Percentiles rank a stretch among this genome's conserved stretches.
These are phyloP conservation scores for Ophthalmolycus amberensis DNA, from an alignment of 2,113 vertebrate genomes.

Conservation along the genomic window DNA sequence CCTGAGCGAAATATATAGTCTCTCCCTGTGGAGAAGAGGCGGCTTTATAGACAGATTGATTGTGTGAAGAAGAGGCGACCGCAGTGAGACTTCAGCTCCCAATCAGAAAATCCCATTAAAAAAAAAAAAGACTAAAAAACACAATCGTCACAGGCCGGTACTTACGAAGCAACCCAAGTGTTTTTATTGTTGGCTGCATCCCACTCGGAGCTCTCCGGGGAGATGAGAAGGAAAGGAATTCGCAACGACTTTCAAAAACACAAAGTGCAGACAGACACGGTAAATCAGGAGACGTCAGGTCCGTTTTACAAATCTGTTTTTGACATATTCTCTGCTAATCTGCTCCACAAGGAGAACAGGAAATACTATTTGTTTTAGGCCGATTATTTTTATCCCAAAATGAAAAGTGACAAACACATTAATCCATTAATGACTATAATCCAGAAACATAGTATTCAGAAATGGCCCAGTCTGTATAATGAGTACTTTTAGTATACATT, in stretches of 20 bases:
- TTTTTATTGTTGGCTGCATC: constrained; percentile 70
- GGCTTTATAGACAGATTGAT: constrained; percentile 34
- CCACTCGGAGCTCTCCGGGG: constrained; percentile 54
- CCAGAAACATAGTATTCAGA: neutral
- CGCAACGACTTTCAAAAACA: constrained; percentile 55
- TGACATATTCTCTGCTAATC: constrained; percentile 3
- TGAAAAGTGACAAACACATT: neutral
- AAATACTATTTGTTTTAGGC: neutral
- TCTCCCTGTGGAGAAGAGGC: constrained; percentile 26
- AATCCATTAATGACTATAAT: neutral
- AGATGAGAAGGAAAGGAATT: constrained; percentile 62
- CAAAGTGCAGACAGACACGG: constrained; percentile 33
- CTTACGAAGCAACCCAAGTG: constrained; percentile 45
- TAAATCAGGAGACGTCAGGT: constrained; percentile 48
- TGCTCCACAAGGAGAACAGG: neutral
- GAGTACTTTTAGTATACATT: neutral
- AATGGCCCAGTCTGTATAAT: neutral
- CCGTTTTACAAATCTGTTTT: constrained; percentile 25
- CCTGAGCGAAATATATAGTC: constrained; percentile 22
- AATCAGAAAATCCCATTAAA: constrained; percentile 66
- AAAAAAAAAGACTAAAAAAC: constrained; percentile 20
- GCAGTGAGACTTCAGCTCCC: constrained; percentile 17
- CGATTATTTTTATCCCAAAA: neutral
- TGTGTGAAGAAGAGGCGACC: constrained; percentile 21
- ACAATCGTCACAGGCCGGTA: constrained; percentile 43